Evolutionary conservation across 1,140 invertebrate species (phyloP), one percentile per base, ranked within the genome.

Genomic region (Trachymyrmex cornetzi): DNA sequence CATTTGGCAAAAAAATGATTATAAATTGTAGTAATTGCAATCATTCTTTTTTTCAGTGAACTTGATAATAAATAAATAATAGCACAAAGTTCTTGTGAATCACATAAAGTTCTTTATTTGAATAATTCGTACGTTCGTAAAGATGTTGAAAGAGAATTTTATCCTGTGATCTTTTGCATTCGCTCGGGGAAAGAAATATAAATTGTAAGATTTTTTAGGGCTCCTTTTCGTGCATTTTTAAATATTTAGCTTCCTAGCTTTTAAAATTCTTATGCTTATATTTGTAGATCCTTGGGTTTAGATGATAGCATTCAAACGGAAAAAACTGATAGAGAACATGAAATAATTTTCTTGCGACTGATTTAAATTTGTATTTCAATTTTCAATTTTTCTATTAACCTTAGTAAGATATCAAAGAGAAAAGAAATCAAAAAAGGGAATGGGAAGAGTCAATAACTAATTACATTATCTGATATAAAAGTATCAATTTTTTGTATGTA

Each of bases 71-170:
- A 38, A 38, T 38, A 38, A 38, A 38, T 44, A 44, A 11, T 11
- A 44, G 12, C 38, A 61, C 9, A 19, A 38, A 24, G 14, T 67
- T 27, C 9, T 57, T 34, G 5, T 69, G 1, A 19, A 19, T 77
- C 11, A 50, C 44, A 80, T 38, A 30, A 14, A 22, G 3, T 19
- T 34, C 27, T 69, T 27, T 71, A 53, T 9, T 24, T 57, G 14
- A 3, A 3, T 24, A 14, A 7, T 50, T 80, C 11, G 14, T 3
- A 6, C 16, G 7, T 38, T 34, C 12, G 6, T 34, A 7, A 44
- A 19, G 5, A 44, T 11, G 16, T 27, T 64, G 34, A 71, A 34
- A 81, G 50, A 57, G 24, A 81, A 81, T 81, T 81, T 57, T 55
- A 81, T 38, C 16, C 7, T 19, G 14, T 1, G 50, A 81, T 57